These are phyloP conservation scores for Cyrtorhinus lividipennis DNA, from an alignment of 1,140 invertebrate species.

Conservation along the genomic window DNA sequence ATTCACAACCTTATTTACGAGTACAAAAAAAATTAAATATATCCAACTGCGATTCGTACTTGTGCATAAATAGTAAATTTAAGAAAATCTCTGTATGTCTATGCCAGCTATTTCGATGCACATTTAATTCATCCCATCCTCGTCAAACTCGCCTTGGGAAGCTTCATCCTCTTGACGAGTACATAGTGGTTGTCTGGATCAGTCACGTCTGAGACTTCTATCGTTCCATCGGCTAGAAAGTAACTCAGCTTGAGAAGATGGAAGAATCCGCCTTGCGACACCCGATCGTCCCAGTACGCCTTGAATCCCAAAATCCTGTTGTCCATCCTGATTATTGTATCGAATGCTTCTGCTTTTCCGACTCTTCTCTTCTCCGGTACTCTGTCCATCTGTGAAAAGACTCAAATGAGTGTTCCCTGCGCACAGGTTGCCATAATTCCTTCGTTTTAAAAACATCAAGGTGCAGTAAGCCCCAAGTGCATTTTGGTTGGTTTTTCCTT, in stretches of 20 bases:
- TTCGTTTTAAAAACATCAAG: no score
- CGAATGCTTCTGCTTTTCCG: constrained; percentile 34
- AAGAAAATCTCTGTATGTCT: no score
- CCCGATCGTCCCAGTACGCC: constrained; percentile 78
- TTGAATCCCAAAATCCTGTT: constrained; percentile 65
- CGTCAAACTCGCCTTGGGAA: constrained; percentile 78
- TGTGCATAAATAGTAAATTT: no score
- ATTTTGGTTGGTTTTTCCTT: no score
- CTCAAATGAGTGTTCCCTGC: background rate
- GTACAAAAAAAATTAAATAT: no score
- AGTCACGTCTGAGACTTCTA: constrained; percentile 66
- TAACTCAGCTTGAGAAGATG: constrained; percentile 63
- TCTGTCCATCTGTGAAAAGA: constrained; percentile 8
- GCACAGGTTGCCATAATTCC: no score
- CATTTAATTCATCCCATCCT: no score
- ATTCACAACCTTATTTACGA: no score
- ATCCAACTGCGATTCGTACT: no score
- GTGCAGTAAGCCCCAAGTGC: no score
- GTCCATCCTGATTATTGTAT: constrained; percentile 61
- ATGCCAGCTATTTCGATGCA: no score
- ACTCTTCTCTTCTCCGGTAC: constrained; percentile 4
- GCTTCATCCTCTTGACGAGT: constrained; percentile 51
- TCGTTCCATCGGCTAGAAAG: constrained; percentile 74
- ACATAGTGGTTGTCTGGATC: constrained; percentile 26
- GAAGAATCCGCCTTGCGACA: constrained; percentile 52